A percentile compares a stretch with the other conserved stretches of the same genome.
Evolutionary conservation across 2,113 vertebrate genomes (phyloP).

Genomic region (Saiga tatarica): DNA sequence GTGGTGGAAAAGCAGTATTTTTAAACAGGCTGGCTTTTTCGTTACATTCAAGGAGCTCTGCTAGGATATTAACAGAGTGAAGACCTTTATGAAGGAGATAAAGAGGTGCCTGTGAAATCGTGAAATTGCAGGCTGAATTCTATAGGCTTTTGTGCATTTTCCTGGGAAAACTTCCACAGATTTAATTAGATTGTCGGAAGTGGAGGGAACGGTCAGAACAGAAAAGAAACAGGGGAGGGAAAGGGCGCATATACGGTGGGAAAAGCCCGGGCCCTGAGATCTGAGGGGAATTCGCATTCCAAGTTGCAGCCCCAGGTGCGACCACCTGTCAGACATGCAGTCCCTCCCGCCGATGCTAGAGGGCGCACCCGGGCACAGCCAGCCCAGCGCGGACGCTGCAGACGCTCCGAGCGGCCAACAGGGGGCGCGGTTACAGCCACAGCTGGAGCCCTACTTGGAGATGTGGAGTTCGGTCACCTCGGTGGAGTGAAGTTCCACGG

Average conservation of each 20-base stretch:
- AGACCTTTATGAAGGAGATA: background rate
- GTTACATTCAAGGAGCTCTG: background rate
- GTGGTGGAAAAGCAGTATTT: background rate
- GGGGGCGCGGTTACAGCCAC: accelerated
- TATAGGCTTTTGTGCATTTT: background rate
- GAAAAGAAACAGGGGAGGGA: background rate
- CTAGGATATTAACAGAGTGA: background rate
- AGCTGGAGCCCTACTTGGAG: accelerated
- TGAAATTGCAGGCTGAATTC: background rate
- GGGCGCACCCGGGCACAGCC: background rate
- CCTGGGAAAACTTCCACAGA: background rate
- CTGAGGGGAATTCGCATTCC: background rate
- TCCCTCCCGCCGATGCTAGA: background rate
- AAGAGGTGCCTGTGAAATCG: background rate
- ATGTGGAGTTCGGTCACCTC: accelerated
- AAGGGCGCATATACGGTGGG: background rate
- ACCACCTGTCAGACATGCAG: background rate
- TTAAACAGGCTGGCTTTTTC: background rate
- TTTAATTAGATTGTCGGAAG: background rate
- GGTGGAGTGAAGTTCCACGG: no score
- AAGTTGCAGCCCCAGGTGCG: background rate
- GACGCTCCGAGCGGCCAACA: accelerated
- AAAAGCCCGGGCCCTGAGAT: background rate
- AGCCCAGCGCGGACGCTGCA: accelerated
- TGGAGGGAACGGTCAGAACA: background rate